These are phyloP conservation scores for Anthopleura xanthogrammica DNA, from an alignment of 92 coral and sea anemone species.

Conservation along the genomic window DNA sequence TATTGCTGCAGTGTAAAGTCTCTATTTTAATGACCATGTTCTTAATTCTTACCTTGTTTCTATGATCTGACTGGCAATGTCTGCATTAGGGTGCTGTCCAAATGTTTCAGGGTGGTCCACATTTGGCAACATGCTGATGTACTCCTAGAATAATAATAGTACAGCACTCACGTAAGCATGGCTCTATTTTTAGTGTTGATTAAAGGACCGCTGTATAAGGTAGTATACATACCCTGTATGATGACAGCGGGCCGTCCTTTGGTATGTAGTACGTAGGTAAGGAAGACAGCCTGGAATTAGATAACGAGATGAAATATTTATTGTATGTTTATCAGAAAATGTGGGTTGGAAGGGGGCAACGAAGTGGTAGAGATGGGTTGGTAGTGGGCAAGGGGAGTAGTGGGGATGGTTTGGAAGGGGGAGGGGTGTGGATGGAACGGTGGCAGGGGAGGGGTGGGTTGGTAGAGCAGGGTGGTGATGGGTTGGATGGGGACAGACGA, in stretches of 20 bases:
- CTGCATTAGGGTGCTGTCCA: conserved; percentile 99
- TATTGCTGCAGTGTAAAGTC: not conserved
- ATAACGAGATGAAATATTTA: not conserved
- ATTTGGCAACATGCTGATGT: conserved; percentile 96
- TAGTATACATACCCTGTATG: conserved; percentile 78
- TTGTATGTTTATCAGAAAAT: not conserved
- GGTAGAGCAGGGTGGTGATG: not conserved
- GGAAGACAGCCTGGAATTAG: conserved; percentile 67
- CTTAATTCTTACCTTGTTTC: conserved; percentile 72
- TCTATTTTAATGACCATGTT: no score
- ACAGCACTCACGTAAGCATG: not conserved
- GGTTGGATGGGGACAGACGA: not conserved
- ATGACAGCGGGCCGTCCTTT: conserved; percentile 88
- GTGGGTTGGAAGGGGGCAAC: no score
- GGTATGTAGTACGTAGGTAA: conserved; percentile 96
- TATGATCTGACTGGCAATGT: conserved; percentile 98
- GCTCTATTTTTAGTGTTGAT: not conserved
- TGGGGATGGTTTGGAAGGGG: no score
- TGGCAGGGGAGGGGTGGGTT: no score
- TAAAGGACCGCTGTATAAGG: not conserved
- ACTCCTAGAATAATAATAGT: conserved; percentile 56
- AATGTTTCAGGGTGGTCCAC: conserved; percentile 99
- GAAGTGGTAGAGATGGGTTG: no score
- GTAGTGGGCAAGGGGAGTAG: no score
- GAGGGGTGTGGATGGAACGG: no score